Conservation (phyloP, 2,797 vertebrate species). For the Scarus forsteni region DNA sequence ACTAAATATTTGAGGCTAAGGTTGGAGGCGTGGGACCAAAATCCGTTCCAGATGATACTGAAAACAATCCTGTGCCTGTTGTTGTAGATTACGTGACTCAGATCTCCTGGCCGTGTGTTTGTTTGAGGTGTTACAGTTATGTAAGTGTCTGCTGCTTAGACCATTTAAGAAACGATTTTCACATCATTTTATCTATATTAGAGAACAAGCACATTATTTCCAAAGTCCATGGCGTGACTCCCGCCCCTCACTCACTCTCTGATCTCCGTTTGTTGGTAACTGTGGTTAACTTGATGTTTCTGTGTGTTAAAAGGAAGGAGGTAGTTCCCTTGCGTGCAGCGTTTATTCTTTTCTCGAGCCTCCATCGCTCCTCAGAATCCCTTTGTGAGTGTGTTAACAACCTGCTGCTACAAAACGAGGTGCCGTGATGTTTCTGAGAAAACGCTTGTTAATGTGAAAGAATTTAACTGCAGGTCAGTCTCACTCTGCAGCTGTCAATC, state of each 20-base stretch:
- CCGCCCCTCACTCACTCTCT: constrained; percentile 15
- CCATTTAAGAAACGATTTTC: not conserved
- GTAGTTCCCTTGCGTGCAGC: constrained; percentile 31
- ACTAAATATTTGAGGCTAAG: no score
- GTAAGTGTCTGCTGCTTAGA: constrained; percentile 35
- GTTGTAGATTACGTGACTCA: not conserved
- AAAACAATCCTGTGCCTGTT: no score
- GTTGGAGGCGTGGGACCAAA: no score
- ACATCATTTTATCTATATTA: not conserved
- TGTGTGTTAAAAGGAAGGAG: constrained; percentile 22
- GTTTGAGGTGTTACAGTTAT: constrained; percentile 34
- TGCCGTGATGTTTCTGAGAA: constrained; percentile 22
- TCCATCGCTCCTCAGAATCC: constrained; percentile 7
- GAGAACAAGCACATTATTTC: constrained; percentile 38
- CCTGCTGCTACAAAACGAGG: constrained; percentile 44
- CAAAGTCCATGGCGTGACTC: constrained; percentile 21
- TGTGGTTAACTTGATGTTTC: constrained; percentile 51
- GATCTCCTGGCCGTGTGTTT: constrained; percentile 11
- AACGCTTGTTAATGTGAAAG: constrained; percentile 59
- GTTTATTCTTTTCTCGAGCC: constrained; percentile 11
- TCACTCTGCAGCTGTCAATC: constrained; percentile 29
- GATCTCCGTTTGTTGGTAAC: constrained; percentile 38
- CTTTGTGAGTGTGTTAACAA: constrained; percentile 42
- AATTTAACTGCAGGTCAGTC: constrained; percentile 49
- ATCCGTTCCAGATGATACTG: no score